Conservation (phyloP, 2,888 invertebrate genomes). For the Hyles lineata region DNA sequence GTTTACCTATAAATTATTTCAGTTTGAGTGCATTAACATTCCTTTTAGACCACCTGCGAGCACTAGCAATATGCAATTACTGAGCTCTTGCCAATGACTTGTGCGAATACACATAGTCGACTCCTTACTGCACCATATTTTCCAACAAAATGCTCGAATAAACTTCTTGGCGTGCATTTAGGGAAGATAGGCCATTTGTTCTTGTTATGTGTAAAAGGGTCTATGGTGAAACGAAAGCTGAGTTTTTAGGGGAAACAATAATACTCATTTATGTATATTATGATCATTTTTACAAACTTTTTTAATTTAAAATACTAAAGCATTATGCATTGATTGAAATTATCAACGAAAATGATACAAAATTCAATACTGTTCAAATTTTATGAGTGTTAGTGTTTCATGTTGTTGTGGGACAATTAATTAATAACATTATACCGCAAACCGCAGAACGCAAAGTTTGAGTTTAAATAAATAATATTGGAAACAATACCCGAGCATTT, state of each 20-base stretch:
- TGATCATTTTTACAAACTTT: too few species aligned
- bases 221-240: not conserved
- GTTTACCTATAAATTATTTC: conserved; percentile 62
- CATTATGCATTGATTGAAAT: too few species aligned
- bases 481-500: too few species aligned
- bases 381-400: not conserved
- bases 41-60: conserved; percentile 72
- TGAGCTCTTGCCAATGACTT: conserved; percentile 49
- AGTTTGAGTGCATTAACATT: conserved; percentile 65
- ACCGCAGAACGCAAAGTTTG: not conserved
- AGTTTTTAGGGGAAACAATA: not conserved
- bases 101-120: conserved; percentile 34
- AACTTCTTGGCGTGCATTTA: not conserved
- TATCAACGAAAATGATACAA: too few species aligned
- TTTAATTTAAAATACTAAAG: too few species aligned
- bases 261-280: not conserved
- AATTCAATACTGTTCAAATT: too few species aligned
- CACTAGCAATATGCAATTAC: conserved; percentile 65
- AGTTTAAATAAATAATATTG: not conserved
- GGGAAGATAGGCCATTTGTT: conserved; percentile 1
- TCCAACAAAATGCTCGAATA: not conserved
- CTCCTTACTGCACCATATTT: not conserved
- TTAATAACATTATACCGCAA: not conserved
- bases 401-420: not conserved
- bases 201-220: not conserved